Base-by-base conservation (phyloP, 2,888 invertebrate genomes). In the Cheilosia urbana region DNA sequence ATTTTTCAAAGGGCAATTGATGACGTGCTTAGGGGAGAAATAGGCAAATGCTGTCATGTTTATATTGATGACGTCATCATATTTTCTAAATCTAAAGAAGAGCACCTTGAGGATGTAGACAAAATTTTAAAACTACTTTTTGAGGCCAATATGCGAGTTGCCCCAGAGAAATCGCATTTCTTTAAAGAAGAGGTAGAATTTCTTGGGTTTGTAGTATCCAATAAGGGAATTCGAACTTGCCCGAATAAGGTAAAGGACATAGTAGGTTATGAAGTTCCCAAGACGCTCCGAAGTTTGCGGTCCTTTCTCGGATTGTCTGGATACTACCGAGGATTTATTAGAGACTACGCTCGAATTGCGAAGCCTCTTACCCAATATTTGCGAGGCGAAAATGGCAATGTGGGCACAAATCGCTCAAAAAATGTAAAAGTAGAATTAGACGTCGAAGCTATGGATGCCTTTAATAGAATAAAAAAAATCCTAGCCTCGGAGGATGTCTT, bases 11-110 rank as follows among this genome's bases (percentile, higher is more conserved):
- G 82, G 13, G 65, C 76, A 11, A 72, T 87, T 15, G 87, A 88
- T 58, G 88, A 88, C 42, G 80, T 88, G 1, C 51, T 87, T 4
- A 65, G 87, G 3, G 63, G 60, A 24, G 75, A 82, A n/a, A 87
- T 87, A n/a, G 82, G 87, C 5, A 87, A 78, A 66, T 77, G 40
- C 4, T 87, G 81, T 27, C 76, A 87, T 49, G 85, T 87, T 0
- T 87, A 88, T 49, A 69, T 83, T 13, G 87, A 88, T 17, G 81
- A 87, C 34, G 66, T 88, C 1, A 68, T 88, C 1, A 68, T 82
- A 7, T 87, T 82, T 65, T 82, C 75, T 2, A 40, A 42, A 45
- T 34, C 53, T 2, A 42, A 55, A n/a, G 51, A 77, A 66, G 15
- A 78, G 19, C 69, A 78, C 11, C 62, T 78, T 34, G 34, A 58